phyloP scores from a whole-genome alignment of 1,140 invertebrate species.

The Muscidifurax raptorellus region DNA sequence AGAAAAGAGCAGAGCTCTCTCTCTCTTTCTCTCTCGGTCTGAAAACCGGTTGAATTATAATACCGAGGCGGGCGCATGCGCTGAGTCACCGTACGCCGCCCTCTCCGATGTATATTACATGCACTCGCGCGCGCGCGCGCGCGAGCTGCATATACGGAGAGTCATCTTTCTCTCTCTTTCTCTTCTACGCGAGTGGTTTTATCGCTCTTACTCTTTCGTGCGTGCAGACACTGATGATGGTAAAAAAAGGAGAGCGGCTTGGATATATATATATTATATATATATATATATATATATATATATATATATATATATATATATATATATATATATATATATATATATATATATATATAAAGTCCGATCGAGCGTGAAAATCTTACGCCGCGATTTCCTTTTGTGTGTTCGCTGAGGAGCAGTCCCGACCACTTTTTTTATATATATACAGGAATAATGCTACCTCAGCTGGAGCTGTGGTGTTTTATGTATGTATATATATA shows the following conservation, averaged over 20 bases:
- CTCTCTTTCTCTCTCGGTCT: constrained; percentile 9
- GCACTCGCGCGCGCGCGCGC: constrained; percentile 45
- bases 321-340: too few species aligned
- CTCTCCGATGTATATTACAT: constrained; percentile 56
- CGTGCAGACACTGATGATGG: not conserved
- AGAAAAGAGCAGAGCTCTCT: constrained; percentile 5
- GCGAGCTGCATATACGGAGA: constrained; percentile 41
- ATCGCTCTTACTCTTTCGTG: not conserved
- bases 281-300: too few species aligned
- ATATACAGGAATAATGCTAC: not conserved
- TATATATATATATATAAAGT: too few species aligned
- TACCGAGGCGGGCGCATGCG: constrained; percentile 57
- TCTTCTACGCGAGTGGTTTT: not conserved
- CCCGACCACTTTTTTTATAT: not conserved
- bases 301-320: too few species aligned
- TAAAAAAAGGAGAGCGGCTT: constrained; percentile 49
- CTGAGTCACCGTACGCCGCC: constrained; percentile 55
- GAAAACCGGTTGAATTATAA: constrained; percentile 64
- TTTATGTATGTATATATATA: too few species aligned
- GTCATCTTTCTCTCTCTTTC: not conserved
- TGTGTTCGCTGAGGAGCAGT: not conserved
- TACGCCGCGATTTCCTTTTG: constrained; percentile 35
- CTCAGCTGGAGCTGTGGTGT: too few species aligned
- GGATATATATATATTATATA: too few species aligned
- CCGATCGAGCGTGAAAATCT: constrained; percentile 59